Conservation (phyloP, 2,797 vertebrate species). For the Allobates femoralis region DNA sequence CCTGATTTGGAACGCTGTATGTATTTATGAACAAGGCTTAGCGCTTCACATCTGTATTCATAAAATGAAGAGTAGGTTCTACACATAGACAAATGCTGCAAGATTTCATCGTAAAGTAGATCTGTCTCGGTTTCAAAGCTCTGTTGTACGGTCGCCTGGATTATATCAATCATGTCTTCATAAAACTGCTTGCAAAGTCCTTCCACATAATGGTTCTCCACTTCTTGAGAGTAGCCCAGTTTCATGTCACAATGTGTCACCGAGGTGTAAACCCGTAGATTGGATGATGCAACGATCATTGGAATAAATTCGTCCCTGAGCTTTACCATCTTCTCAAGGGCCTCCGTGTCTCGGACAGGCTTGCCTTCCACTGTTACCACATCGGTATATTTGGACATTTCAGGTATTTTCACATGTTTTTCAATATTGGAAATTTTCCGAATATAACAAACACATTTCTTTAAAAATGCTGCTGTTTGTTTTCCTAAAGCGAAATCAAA, state of each 20-base stretch:
- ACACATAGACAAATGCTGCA: conserved; percentile 95
- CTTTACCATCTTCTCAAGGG: conserved; percentile 93
- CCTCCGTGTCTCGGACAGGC: conserved; percentile 89
- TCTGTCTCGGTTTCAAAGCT: conserved; percentile 97
- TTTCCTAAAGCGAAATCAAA: conserved; percentile 97
- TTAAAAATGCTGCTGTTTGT: conserved; percentile 96
- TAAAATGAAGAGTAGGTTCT: conserved; percentile 90
- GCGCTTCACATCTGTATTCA: conserved; percentile 88
- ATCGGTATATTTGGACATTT: conserved; percentile 96
- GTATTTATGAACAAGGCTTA: conserved; percentile 90
- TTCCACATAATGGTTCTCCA: conserved; percentile 97
- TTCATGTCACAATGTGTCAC: conserved; percentile 99
- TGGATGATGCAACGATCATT: conserved; percentile 92
- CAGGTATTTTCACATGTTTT: conserved; percentile 92
- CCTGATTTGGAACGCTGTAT: conserved; percentile 88
- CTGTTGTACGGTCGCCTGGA: conserved; percentile 97
- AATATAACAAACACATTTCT: conserved; percentile 99
- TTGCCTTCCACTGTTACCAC: conserved; percentile 84
- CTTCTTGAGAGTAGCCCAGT: conserved; percentile 93
- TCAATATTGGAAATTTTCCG: conserved; percentile 98
- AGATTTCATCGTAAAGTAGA: conserved; percentile 90
- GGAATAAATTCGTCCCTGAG: conserved; percentile 98
- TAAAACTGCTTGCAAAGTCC: conserved; percentile 98
- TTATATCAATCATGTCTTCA: conserved; percentile 99
- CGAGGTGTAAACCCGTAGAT: conserved; percentile 95